Conservation (phyloP, 2,888 invertebrate genomes). For the Cephalotes varians region DNA sequence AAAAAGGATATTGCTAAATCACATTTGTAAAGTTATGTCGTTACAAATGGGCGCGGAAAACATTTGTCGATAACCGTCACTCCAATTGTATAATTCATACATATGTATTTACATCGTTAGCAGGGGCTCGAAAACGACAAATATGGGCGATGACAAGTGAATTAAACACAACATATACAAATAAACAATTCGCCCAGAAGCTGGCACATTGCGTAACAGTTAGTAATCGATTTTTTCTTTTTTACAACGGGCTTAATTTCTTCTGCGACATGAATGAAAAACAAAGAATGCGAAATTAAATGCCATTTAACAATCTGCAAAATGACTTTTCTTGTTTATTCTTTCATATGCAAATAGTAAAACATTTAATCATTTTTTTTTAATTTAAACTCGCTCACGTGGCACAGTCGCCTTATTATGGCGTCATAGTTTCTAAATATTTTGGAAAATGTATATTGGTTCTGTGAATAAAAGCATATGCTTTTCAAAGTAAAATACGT, state of each 20-base stretch:
- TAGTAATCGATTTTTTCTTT: neutral
- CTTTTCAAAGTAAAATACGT: neutral
- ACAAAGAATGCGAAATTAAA: neutral
- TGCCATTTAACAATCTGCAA: neutral
- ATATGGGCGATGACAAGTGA: constrained; percentile 33
- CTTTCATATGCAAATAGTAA: neutral
- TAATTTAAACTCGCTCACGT: neutral
- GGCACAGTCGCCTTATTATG: neutral
- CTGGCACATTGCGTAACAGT: neutral
- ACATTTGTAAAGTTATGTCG: constrained; percentile 48
- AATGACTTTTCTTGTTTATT: neutral
- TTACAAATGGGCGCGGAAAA: constrained; percentile 40
- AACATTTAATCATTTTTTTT: constrained; percentile 20
- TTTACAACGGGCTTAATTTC: neutral
- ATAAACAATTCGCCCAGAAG: constrained; percentile 10
- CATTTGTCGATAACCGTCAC: constrained; percentile 47
- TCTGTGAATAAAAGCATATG: neutral
- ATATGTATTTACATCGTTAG: constrained; percentile 41
- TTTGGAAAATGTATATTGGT: neutral
- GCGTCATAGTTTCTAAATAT: neutral
- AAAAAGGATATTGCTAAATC: constrained; percentile 32
- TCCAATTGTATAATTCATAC: constrained; percentile 48
- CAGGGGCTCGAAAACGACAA: constrained; percentile 26
- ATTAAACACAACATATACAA: constrained; percentile 29
- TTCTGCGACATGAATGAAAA: neutral